Evolutionary conservation across 2,888 invertebrate genomes (phyloP).

Genomic region (Himalopsyche japonica): DNA sequence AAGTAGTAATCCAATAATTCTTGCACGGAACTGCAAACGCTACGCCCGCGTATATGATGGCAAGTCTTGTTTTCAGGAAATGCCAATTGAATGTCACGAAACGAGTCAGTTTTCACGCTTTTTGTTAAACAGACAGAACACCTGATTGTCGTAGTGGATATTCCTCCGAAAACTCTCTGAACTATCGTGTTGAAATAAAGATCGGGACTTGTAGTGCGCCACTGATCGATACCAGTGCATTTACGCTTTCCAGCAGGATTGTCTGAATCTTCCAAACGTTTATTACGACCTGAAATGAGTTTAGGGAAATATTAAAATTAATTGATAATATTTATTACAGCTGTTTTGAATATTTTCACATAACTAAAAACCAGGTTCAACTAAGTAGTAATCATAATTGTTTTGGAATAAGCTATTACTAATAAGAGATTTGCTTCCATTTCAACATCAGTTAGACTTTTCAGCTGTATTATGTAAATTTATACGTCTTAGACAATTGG

Average conservation of each 20-base stretch:
- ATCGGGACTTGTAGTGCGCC: constrained; percentile 12
- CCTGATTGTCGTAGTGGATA: constrained; percentile 71
- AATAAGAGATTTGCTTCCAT: too few species aligned
- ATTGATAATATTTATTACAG: not conserved
- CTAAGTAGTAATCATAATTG: not conserved
- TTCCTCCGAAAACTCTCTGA: constrained; percentile 78
- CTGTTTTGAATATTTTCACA: not conserved
- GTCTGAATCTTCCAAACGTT: not conserved
- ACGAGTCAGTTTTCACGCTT: constrained; percentile 75
- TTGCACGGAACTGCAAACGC: constrained; percentile 67
- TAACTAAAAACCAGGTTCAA: not conserved
- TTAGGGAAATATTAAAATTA: not conserved
- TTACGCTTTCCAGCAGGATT: not conserved
- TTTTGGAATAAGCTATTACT: not conserved
- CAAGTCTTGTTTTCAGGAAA: constrained; percentile 61
- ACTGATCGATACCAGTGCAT: constrained; percentile 45
- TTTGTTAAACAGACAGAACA: constrained; percentile 74
- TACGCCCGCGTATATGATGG: constrained; percentile 45
- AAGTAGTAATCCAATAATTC: constrained; percentile 77
- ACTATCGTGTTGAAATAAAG: constrained; percentile 44
- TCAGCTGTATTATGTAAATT: too few species aligned
- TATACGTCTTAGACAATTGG: too few species aligned
- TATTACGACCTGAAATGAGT: not conserved
- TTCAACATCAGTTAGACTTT: too few species aligned
- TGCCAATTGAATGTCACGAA: constrained; percentile 78